Evolutionary conservation across 2,113 vertebrate genomes (phyloP).

Genomic region (Struthio camelus): DNA sequence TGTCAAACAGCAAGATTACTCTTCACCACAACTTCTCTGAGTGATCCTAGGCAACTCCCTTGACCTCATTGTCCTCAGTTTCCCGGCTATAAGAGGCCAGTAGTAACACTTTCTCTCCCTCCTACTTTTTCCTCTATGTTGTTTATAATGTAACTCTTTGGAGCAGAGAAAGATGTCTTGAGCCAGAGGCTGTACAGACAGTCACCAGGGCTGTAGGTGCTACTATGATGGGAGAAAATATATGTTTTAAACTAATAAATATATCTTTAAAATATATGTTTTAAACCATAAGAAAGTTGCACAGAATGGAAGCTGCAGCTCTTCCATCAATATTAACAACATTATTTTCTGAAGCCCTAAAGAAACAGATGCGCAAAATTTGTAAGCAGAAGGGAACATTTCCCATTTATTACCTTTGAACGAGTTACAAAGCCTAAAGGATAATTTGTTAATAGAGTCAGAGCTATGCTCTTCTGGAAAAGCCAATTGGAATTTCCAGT

Average conservation of each 20-base stretch:
- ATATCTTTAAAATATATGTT: background rate
- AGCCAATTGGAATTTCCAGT: conserved; percentile 27
- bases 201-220: background rate
- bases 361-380: conserved; percentile 14
- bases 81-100: background rate
- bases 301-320: background rate
- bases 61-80: background rate
- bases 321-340: background rate
- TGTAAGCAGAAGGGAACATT: conserved; percentile 15
- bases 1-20: background rate
- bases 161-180: accelerated
- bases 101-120: background rate
- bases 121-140: background rate
- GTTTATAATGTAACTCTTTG: accelerated
- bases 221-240: accelerated
- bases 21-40: background rate
- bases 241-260: background rate
- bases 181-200: background rate
- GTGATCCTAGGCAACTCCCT: background rate
- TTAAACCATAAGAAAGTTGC: background rate
- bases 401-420: conserved; percentile 29
- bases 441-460: background rate
- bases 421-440: conserved; percentile 5
- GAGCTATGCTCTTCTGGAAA: background rate
- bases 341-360: background rate